phyloP scores from a whole-genome alignment of 2,113 vertebrate genomes.

The Corydoras maculifer region DNA sequence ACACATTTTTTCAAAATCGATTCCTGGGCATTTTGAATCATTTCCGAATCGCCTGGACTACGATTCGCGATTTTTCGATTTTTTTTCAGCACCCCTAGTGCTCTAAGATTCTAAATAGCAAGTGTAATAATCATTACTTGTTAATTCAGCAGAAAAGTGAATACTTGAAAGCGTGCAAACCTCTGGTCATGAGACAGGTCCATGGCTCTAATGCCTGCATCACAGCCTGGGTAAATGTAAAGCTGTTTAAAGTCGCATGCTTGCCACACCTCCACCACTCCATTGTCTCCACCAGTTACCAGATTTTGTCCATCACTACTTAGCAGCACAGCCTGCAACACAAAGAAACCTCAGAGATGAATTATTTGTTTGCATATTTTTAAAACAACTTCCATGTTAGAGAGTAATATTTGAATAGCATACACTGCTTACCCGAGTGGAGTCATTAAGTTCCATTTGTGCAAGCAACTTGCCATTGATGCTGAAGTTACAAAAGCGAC shows the following conservation, averaged over 20 bases:
- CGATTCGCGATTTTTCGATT: too few species aligned
- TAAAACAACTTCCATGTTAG: too few species aligned
- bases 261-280: conserved; percentile 98
- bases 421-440: conserved; percentile 75
- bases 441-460: conserved; percentile 96
- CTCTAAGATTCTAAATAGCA: too few species aligned
- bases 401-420: too few species aligned
- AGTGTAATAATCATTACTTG: too few species aligned
- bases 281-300: conserved; percentile 96
- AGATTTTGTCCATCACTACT: conserved; percentile 97
- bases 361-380: background rate
- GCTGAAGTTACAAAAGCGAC: conserved; percentile 97
- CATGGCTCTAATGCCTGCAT: conserved; percentile 97
- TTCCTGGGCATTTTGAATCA: too few species aligned
- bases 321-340: conserved; percentile 81
- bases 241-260: conserved; percentile 99
- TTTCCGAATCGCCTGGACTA: too few species aligned
- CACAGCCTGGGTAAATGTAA: conserved; percentile 97
- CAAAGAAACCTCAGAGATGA: background rate
- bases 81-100: too few species aligned
- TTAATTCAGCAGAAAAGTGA: too few species aligned
- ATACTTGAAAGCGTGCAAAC: conserved; percentile 54
- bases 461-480: conserved; percentile 95
- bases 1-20: too few species aligned
- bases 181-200: conserved; percentile 98